Evolutionary conservation across 64 coral and sea anemone genomes (phyloP), one percentile per base, ranked within the genome.

Genomic region (Montipora foliosa): DNA sequence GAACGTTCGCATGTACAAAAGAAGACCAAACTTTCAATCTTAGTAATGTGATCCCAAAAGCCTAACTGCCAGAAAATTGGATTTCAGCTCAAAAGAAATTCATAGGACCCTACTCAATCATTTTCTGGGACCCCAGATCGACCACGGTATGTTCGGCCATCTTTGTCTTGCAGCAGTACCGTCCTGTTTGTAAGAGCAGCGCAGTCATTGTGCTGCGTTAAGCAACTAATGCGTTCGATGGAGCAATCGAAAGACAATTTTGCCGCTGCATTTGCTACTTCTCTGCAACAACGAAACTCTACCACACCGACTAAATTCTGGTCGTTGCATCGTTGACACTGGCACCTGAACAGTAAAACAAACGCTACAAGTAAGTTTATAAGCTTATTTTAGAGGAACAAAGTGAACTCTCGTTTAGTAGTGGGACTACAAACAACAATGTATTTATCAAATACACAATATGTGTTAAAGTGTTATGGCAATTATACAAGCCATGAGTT

Each of bases 211-310:
- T 94, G 29, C 47, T 94, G 64, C 3, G 60, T 74, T 29, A 89
- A 64, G 15, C 93, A 94, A 25, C 48, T 82, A 6, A 90, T 47
- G 13, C 29, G n/a, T 59, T 94, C 87, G 19, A 90, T 84, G 7
- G 79, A 75, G 12, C 93, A 80, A 78, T 94, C 93, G n/a, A 89
- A 94, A 4, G 66, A 55, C 22, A 94, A 8, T 17, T 94, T 83
- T 12, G 49, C 87, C 19, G 37, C 37, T 22, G 67, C 17, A 79
- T 86, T 55, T 1, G 22, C 0, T 6, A 94, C 80, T 64, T 90
- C 78, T 69, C 44, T 59, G 64, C 93, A 94, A 57, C 93, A 94
- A 19, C 87, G 79, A 89, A 90, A 57, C 68, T 94, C 93, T 5
- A 80, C 17, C 44, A 84, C 92, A 15, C 84, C 67, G 49, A 22